Evolutionary conservation across 1,140 invertebrate genomes (phyloP), one percentile per base, ranked within the genome.

Genomic region (Conopomorpha cramerella): DNA sequence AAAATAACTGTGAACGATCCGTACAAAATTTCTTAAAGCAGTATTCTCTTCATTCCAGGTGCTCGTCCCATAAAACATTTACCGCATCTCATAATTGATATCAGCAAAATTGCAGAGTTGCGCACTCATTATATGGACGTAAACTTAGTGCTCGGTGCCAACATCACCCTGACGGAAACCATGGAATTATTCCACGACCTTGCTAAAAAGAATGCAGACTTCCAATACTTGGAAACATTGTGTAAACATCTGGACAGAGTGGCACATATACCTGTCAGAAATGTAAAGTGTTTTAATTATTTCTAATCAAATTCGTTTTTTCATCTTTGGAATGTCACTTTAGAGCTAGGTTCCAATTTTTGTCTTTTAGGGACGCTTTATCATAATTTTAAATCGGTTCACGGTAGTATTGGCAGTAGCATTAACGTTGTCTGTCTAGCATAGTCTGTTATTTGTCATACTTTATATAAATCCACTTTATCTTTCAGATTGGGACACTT

Each of bases 241-340:
- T 62, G 70, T 48, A 41, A 72, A 0, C 81, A 83, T 50, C 77
- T 90, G 34, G 85, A 89, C 52, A 59, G 89, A 33, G 82, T 90
- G 32, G 88, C 87, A 1, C 86, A 85, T 67, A 77, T 87, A 3
- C 82, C 87, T 11, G 84, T 91, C 2, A 77, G 87, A 64, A 90
- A 90, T 79, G 86, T 89, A 56, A 80, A 83, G 82, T 53, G 29
- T 33, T 29, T 26, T 39, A 36, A 39, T 13, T 28, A 13, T 41
- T 15, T 16, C 23, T 23, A 23, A 23, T 23, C 19, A 23, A 23
- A 23, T 4, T 23, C 4, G 10, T 23, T 10, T 4, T 23, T 23
- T 23, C 19, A 23, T n/a, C n/a, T n/a, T n/a, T n/a, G n/a, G n/a
- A n/a, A n/a, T n/a, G n/a, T n/a, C n/a, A n/a, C n/a, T n/a, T n/a